Conservation (phyloP, 2,888 invertebrate species). For the Arctia plantaginis region DNA sequence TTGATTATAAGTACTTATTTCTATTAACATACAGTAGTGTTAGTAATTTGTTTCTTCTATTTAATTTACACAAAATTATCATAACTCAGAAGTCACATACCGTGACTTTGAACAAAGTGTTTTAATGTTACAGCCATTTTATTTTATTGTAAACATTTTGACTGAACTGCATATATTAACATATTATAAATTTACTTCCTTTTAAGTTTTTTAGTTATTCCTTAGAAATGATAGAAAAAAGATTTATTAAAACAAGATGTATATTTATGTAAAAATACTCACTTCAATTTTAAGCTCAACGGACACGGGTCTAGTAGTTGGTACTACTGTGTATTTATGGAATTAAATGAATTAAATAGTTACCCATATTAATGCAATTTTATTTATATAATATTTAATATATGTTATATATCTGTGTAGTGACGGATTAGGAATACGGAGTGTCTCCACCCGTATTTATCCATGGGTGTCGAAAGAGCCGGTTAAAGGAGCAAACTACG, state of each 20-base stretch:
- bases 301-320: neutral
- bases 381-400: slow-evolving; percentile 6
- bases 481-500: too few relatives aligned
- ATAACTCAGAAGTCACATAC: neutral
- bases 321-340: neutral
- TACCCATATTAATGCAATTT: slow-evolving; percentile 30
- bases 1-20: neutral
- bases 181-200: neutral
- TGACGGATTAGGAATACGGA: too few relatives aligned
- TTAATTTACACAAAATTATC: neutral
- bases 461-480: too few relatives aligned
- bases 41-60: neutral
- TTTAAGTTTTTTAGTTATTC: neutral
- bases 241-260: neutral
- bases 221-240: neutral
- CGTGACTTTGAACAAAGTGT: slow-evolving; percentile 1
- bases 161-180: slow-evolving; percentile 6
- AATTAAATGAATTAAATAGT: slow-evolving; percentile 33
- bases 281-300: neutral
- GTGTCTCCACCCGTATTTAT: too few relatives aligned
- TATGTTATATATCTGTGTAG: too few relatives aligned
- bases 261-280: neutral
- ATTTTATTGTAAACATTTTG: neutral
- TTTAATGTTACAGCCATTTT: neutral
- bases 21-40: neutral